phyloP scores from a whole-genome alignment of 1,140 invertebrate genomes.

The Drosophila navojoa region DNA sequence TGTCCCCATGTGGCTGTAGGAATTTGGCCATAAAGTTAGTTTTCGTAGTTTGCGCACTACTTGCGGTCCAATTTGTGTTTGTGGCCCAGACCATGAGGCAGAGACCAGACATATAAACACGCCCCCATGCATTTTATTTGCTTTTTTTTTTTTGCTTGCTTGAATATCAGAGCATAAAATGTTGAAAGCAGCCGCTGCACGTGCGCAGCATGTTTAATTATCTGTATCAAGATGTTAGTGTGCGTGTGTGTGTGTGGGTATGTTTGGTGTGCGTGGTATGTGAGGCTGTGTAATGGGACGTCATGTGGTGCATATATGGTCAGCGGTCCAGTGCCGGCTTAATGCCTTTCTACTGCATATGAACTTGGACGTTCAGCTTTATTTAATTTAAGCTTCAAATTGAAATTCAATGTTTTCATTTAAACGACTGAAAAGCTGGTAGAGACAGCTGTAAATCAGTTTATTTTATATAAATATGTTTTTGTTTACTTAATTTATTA shows the following conservation, averaged over 20 bases:
- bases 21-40: slow-evolving; percentile 27
- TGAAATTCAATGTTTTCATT: slow-evolving; percentile 14
- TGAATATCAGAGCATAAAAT: slow-evolving; percentile 64
- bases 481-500: no score
- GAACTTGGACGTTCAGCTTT: no score
- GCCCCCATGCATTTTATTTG: slow-evolving; percentile 66
- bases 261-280: slow-evolving; percentile 14
- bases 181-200: slow-evolving; percentile 78
- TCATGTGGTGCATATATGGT: slow-evolving; percentile 65
- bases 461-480: no score
- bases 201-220: slow-evolving; percentile 81
- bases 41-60: slow-evolving; percentile 35
- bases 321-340: slow-evolving; percentile 56
- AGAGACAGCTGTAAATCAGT: not conserved
- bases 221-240: slow-evolving; percentile 43
- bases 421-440: not conserved
- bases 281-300: slow-evolving; percentile 22
- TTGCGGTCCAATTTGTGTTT: slow-evolving; percentile 73
- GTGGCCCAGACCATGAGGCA: slow-evolving; percentile 31
- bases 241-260: not conserved
- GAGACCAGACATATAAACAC: slow-evolving; percentile 30
- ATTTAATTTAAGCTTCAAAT: slow-evolving; percentile 19
- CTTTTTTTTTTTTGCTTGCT: slow-evolving; percentile 58
- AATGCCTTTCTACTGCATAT: slow-evolving; percentile 38
- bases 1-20: not conserved